Evolutionary conservation across 2,888 invertebrate species (phyloP), one percentile per base, ranked within the genome.

Genomic region (Papilio demoleus): DNA sequence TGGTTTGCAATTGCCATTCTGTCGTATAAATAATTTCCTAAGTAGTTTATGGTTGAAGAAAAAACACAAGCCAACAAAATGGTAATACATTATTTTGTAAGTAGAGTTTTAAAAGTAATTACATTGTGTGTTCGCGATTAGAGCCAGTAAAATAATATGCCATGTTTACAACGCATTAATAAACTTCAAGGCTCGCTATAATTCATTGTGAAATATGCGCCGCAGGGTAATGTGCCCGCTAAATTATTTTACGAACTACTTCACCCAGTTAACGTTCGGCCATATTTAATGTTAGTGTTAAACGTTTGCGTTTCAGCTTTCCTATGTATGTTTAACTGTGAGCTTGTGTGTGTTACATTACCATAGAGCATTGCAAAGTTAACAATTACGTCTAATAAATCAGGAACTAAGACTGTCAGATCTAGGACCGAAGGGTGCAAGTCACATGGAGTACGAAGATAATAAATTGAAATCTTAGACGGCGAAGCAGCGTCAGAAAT

Each of bases 81-180:
- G 36, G n/a, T 64, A 60, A 53, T 61, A 69, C 53, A 65, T 65
- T 60, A 65, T 65, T 65, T 60, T 17, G 65, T 36, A 65, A 65
- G 34, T 65, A 40, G 34, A 38, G 61, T 65, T 65, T 65, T 65
- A 60, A 67, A 67, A 65, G 65, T 65, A 69, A 69, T 69, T 61
- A 65, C 69, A 61, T 42, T 60, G 65, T 53, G 60, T 60, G n/a
- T 61, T 42, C 69, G 22, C 69, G 50, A 69, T 69, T 65, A 53
- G 60, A 45, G 65, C 42, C 65, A 53, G 69, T 62, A 45, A 69
- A 69, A 61, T 69, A 69, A 69, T 69, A 69, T 69, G 69, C 69
- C 69, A 69, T 69, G 69, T 69, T 65, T 65, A 69, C 65, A 65
- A 42, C 65, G 56, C 69, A 65, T 69, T 69, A 65, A 65, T 69